Evolutionary conservation across 2,888 invertebrate species (phyloP).

Genomic region (Zygothrica quintamaculata): DNA sequence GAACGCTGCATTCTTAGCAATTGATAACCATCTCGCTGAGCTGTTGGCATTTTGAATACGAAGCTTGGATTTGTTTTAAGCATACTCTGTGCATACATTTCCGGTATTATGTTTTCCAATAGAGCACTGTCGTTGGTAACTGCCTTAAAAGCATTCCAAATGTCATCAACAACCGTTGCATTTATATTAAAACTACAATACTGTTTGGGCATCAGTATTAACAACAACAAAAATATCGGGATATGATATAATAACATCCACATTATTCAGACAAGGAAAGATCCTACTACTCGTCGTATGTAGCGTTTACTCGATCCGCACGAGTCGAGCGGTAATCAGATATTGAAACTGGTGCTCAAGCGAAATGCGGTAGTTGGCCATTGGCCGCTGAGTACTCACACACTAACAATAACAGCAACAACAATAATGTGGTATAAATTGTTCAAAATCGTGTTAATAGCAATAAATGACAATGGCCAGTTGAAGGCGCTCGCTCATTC

Average conservation of each 20-base stretch:
- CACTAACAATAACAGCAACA: conserved; percentile 8
- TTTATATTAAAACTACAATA: conserved; percentile 13
- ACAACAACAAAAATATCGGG: conserved; percentile 6
- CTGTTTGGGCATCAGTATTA: conserved; percentile 13
- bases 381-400: conserved; percentile 41
- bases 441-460: conserved; percentile 73
- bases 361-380: conserved; percentile 73
- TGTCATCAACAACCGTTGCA: conserved; percentile 65
- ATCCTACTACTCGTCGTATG: conserved; percentile 6
- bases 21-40: conserved; percentile 32
- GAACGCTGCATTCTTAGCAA: conserved; percentile 74
- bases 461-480: conserved; percentile 57
- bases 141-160: conserved; percentile 76
- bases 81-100: conserved; percentile 80
- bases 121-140: conserved; percentile 72
- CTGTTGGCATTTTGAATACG: conserved; percentile 75
- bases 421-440: conserved; percentile 55
- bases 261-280: conserved; percentile 31
- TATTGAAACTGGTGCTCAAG: conserved; percentile 64
- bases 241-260: conserved; percentile 13
- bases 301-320: conserved; percentile 45
- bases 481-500: conserved; percentile 1
- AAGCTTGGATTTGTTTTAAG: conserved; percentile 71
- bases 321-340: conserved; percentile 61
- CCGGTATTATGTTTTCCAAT: conserved; percentile 70